Conservation (phyloP, 2,888 invertebrate genomes). For the Orthonevra nobilis region DNA sequence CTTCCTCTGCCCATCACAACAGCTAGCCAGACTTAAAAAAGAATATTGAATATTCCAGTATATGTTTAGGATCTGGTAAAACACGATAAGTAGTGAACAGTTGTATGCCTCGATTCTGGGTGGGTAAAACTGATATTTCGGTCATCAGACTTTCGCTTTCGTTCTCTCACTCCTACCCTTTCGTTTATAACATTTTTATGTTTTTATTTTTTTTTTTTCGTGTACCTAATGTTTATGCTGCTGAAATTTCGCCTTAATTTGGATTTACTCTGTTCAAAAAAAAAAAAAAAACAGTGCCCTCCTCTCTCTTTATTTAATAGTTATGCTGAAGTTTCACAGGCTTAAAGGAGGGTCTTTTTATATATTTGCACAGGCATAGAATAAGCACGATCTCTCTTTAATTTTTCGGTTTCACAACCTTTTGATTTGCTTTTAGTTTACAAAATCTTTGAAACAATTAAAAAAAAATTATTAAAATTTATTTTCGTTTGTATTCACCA, state of each 20-base stretch:
- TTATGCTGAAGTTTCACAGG: conserved; percentile 17
- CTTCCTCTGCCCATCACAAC: no score
- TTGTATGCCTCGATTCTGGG: no score
- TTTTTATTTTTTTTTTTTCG: not conserved
- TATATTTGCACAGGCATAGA: conserved; percentile 20
- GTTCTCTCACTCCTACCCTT: no score
- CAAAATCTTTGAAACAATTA: not conserved
- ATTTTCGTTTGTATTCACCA: conserved; percentile 32
- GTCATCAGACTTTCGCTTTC: no score
- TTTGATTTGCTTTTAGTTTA: not conserved
- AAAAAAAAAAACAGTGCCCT: conserved; percentile 5
- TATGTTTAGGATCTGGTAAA: no score
- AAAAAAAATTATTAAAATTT: not conserved
- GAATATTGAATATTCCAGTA: no score
- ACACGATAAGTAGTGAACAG: no score
- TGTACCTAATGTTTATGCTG: conserved; percentile 48
- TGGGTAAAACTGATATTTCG: no score
- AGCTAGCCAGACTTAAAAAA: no score
- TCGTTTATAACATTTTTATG: no score
- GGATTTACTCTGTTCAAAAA: not conserved
- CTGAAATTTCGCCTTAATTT: no score
- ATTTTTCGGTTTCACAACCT: not conserved
- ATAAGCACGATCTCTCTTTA: conserved; percentile 5
- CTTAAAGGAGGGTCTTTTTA: not conserved
- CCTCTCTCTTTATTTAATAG: not conserved